phyloP scores from a whole-genome alignment of 2,113 vertebrate genomes.

The Prionailurus bengalensis region DNA sequence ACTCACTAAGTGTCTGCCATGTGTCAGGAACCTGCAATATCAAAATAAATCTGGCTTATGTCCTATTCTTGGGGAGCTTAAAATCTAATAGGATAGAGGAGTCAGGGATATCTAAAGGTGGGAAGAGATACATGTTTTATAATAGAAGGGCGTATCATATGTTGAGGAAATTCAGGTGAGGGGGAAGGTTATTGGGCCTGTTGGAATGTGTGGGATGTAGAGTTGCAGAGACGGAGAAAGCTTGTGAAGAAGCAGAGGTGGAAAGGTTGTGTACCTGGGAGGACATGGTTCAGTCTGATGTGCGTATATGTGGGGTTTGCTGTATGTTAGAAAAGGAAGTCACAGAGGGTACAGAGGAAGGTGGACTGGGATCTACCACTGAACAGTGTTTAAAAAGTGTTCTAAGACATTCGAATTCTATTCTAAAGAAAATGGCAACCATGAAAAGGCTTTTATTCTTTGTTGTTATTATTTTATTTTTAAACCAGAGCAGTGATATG shows the following conservation, averaged over 20 bases:
- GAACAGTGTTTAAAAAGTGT: background rate
- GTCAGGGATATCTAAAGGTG: background rate
- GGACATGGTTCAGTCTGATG: background rate
- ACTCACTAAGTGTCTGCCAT: background rate
- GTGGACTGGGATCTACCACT: background rate
- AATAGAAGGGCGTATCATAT: background rate
- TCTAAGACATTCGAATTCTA: background rate
- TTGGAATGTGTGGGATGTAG: background rate
- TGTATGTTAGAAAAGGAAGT: constrained; percentile 7
- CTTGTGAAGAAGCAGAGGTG: background rate
- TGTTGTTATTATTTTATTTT: constrained; percentile 7
- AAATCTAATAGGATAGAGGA: background rate
- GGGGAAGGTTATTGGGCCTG: background rate
- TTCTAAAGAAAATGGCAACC: constrained; percentile 25
- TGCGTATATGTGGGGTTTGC: background rate
- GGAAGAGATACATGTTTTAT: background rate
- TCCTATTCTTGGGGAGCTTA: background rate
- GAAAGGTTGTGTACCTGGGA: background rate
- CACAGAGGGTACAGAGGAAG: background rate
- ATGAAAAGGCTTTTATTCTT: background rate
- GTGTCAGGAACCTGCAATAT: background rate
- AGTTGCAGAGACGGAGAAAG: background rate
- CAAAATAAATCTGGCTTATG: constrained; percentile 7
- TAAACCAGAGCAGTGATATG: background rate
- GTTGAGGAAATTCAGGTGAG: background rate